Base-by-base conservation (phyloP, 2,113 vertebrate species). In the Dendropsophus ebraccatus region DNA sequence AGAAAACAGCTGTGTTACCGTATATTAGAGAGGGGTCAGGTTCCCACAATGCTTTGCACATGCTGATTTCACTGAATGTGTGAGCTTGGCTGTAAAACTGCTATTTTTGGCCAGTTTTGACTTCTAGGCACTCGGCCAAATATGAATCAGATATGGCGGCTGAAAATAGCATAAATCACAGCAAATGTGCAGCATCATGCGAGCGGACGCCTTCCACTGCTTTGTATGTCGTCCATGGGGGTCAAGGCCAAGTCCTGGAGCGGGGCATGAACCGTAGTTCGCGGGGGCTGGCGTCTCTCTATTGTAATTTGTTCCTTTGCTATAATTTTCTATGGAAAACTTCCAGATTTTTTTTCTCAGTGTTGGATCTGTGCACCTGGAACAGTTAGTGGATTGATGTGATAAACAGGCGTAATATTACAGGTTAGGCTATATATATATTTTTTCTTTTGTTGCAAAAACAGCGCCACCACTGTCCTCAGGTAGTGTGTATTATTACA, bases 81-180 rank as follows among this genome's bases (percentile, higher is more conserved):
- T n/a, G n/a, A n/a, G n/a, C n/a, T n/a, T n/a, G n/a, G n/a, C n/a
- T n/a, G n/a, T n/a, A n/a, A n/a, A n/a, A n/a, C n/a, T n/a, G n/a
- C n/a, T n/a, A n/a, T n/a, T n/a, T n/a, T n/a, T n/a, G n/a, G n/a
- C n/a, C n/a, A n/a, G n/a, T n/a, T n/a, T n/a, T n/a, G n/a, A n/a
- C n/a, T 41, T 8, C 41, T 41, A 41, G 41, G 8, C 41, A 41
- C 41, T 5, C 3, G 8, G 41, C 41, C 41, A 41, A 41, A 41
- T 41, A 8, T 41, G 41, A 60, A 77, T 77, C 62, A n/a, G 73
- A 84, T 77, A 32, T 30, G 83, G 30, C 83, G 23, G 37, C 74
- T 45, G 62, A 76, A 77, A 77, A 77, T 84, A 84, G 83, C 54
- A 65, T 49, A 67, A 76, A 84, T 78, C 83, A 54, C 12, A 14